A percentile compares a stretch with the other conserved stretches of the same genome.
Evolutionary conservation across 2,113 vertebrate species (phyloP).

Genomic region (Leucoraja erinaceus): DNA sequence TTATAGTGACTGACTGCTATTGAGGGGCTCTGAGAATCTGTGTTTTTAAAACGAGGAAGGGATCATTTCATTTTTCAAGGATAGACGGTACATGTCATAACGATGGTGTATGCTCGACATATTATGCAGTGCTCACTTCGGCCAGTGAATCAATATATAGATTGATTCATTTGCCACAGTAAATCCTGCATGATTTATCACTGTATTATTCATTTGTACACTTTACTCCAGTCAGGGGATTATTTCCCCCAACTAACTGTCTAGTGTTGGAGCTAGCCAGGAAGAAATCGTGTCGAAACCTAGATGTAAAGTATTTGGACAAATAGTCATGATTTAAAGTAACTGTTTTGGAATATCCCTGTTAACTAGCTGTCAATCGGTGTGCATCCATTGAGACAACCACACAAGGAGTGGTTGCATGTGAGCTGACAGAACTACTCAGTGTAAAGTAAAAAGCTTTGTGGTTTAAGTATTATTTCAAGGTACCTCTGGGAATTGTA

Average conservation of each 20-base stretch:
- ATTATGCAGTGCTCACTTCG: background rate
- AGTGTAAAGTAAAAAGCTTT: constrained; percentile 1
- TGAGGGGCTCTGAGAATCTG: background rate
- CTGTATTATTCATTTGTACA: background rate
- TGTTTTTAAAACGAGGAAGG: background rate
- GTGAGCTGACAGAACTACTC: background rate
- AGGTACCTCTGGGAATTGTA: background rate
- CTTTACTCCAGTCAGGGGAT: background rate
- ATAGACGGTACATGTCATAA: background rate
- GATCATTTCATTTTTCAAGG: background rate
- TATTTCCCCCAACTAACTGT: background rate
- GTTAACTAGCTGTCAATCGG: background rate
- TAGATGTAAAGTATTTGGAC: background rate
- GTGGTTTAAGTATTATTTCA: background rate
- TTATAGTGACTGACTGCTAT: background rate
- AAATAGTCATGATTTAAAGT: background rate
- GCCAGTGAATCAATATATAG: background rate
- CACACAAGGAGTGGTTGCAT: background rate
- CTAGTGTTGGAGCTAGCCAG: background rate
- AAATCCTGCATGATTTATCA: background rate
- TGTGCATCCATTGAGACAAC: background rate
- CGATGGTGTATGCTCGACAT: background rate
- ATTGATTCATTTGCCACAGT: background rate
- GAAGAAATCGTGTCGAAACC: background rate
- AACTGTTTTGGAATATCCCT: background rate